Percentiles rank a stretch among this genome's conserved stretches.
Conservation (phyloP, 2,888 invertebrate species). For the Seira musarum region DNA sequence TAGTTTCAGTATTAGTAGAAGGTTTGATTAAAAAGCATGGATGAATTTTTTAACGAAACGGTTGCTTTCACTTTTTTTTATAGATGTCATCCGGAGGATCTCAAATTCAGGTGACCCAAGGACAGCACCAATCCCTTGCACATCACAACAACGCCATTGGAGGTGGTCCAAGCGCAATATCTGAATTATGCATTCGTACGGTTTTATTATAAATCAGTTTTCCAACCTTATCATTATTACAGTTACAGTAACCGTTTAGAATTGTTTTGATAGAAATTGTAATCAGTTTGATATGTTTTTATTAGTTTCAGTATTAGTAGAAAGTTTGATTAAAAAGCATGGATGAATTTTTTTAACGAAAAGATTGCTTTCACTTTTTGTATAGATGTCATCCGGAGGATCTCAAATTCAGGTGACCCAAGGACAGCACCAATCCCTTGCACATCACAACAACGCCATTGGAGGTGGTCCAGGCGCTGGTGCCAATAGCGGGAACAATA, state of each 20-base stretch:
- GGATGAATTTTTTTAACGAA: too few relatives aligned
- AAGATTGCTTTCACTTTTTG: too few relatives aligned
- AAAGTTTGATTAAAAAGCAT: too few relatives aligned
- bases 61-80: constrained; percentile 75
- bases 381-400: constrained; percentile 98
- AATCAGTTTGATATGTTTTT: too few relatives aligned
- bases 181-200: constrained; percentile 20
- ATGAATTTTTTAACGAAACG: too few relatives aligned
- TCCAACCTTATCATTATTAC: neutral
- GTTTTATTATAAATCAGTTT: too few relatives aligned
- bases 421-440: constrained; percentile 74
- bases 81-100: constrained; percentile 98
- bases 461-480: neutral
- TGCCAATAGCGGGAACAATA: constrained; percentile 48
- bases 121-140: constrained; percentile 70
- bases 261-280: too few relatives aligned
- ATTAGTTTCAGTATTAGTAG: too few relatives aligned
- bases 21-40: too few relatives aligned
- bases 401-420: constrained; percentile 97
- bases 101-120: constrained; percentile 97
- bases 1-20: too few relatives aligned
- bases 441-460: constrained; percentile 52
- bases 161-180: constrained; percentile 21
- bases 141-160: constrained; percentile 46
- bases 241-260: too few relatives aligned